These are phyloP conservation scores for Bos javanicus DNA, from an alignment of 2,113 vertebrate genomes.

Conservation along the genomic window DNA sequence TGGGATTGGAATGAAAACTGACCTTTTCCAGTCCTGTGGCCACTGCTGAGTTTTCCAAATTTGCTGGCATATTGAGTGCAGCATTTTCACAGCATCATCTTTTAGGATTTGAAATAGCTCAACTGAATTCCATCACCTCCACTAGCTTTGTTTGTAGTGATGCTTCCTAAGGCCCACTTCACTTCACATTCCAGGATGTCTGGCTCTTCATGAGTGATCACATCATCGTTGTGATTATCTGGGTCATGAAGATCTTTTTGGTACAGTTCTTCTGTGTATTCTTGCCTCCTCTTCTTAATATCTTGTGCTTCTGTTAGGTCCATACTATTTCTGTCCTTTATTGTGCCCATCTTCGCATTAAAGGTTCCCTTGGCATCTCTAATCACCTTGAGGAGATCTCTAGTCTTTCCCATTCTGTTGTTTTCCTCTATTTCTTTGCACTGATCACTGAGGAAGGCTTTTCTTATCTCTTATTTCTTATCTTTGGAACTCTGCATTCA, in stretches of 20 bases:
- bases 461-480: neutral
- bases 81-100: neutral
- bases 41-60: neutral
- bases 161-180: neutral
- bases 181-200: neutral
- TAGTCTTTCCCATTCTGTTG: neutral
- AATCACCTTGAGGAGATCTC: neutral
- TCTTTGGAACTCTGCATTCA: neutral
- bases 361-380: neutral
- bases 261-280: neutral
- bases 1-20: neutral
- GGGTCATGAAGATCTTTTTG: neutral
- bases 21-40: neutral
- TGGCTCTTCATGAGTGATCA: neutral
- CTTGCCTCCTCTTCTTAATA: neutral
- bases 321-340: neutral
- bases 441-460: neutral
- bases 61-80: neutral
- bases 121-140: neutral
- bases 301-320: neutral
- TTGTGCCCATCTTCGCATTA: neutral
- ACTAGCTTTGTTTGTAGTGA: neutral
- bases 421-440: neutral
- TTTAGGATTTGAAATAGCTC: neutral
- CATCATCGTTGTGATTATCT: fast-evolving